Evolutionary conservation across 2,888 invertebrate species (phyloP).

Genomic region (Mongoloraphidia duomilia): DNA sequence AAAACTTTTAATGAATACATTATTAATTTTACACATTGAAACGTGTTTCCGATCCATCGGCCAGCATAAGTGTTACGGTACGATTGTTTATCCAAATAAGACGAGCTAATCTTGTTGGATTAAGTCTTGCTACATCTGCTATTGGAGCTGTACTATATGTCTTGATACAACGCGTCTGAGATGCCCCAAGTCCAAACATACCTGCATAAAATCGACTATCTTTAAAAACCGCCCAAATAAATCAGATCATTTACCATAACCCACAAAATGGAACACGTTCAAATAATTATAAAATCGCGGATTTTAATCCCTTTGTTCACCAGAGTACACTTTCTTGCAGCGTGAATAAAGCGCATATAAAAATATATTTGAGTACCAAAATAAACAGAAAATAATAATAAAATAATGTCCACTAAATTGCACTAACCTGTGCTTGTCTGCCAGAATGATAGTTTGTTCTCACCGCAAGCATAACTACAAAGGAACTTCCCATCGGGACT

Average conservation of each 20-base stretch:
- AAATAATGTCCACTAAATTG: neutral
- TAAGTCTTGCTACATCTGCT: conserved; percentile 71
- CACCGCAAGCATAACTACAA: conserved; percentile 87
- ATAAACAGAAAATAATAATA: too few species aligned
- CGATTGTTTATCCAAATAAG: conserved; percentile 93
- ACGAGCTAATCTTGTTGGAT: conserved; percentile 80
- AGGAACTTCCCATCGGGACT: conserved; percentile 95
- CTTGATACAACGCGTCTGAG: conserved; percentile 91
- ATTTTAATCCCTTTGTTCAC: too few species aligned
- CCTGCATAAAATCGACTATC: conserved; percentile 30
- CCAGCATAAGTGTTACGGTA: conserved; percentile 84
- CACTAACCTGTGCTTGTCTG: conserved; percentile 74
- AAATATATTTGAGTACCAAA: too few species aligned
- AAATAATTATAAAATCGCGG: too few species aligned
- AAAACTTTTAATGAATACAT: too few species aligned
- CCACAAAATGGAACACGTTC: too few species aligned
- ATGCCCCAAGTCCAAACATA: conserved; percentile 94
- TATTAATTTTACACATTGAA: conserved; percentile 50
- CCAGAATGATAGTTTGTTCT: conserved; percentile 95
- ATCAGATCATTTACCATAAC: too few species aligned
- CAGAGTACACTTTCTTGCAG: too few species aligned
- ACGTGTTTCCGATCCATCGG: conserved; percentile 86
- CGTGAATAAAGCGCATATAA: too few species aligned
- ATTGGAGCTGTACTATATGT: conserved; percentile 89
- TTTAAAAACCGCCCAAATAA: too few species aligned